These are phyloP conservation scores for Quadroppia sp. DNA, from an alignment of 2,888 invertebrate species.

Conservation along the genomic window DNA sequence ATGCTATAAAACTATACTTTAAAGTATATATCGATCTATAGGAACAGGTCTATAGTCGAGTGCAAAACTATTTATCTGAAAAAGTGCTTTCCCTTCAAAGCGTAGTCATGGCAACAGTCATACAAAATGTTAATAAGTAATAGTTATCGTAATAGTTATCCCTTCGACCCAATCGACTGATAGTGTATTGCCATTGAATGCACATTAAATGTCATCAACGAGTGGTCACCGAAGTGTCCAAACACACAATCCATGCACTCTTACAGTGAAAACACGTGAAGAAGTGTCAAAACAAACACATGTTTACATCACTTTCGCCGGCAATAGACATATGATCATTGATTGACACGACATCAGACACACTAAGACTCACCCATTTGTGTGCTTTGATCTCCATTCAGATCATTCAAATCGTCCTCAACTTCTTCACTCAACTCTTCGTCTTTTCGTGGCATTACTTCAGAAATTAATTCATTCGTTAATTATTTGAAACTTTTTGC, in stretches of 20 bases:
- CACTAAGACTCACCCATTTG: not conserved
- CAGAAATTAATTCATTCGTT: not conserved
- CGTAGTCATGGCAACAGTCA: constrained; percentile 15
- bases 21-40: too few species aligned
- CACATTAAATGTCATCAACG: not conserved
- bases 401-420: not conserved
- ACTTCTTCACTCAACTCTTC: not conserved
- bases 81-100: constrained; percentile 9
- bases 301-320: constrained; percentile 16
- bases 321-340: not conserved
- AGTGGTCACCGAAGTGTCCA: not conserved
- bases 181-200: constrained; percentile 1
- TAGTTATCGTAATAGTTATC: constrained; percentile 48
- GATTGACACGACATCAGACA: constrained; percentile 15
- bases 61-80: not conserved
- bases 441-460: constrained; percentile 34
- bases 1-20: too few species aligned
- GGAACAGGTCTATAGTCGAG: too few species aligned
- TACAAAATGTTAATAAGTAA: constrained; percentile 47
- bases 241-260: not conserved
- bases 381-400: not conserved
- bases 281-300: constrained; percentile 10
- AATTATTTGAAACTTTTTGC: not conserved
- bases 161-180: constrained; percentile 40
- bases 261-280: not conserved